These are phyloP conservation scores for Acipenser transmontanus DNA, from an alignment of 2,797 vertebrate genomes.

Conservation along the genomic window DNA sequence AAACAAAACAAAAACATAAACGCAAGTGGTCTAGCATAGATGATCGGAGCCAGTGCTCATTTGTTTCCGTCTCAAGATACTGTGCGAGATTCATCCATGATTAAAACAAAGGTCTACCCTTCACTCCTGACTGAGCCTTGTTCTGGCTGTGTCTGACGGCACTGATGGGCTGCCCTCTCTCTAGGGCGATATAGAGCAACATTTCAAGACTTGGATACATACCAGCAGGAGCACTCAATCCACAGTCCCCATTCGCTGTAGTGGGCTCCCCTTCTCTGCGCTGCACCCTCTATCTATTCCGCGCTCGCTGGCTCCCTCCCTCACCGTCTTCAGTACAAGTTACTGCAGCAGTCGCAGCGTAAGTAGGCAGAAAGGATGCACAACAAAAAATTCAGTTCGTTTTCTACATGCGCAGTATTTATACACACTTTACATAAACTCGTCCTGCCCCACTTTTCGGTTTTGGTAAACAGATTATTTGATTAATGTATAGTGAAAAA, in stretches of 20 bases:
- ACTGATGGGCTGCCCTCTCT: slow-evolving; percentile 6
- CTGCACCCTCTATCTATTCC: slow-evolving; percentile 15
- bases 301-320: slow-evolving; percentile 21
- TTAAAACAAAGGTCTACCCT: too few relatives aligned
- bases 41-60: too few relatives aligned
- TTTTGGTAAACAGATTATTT: not conserved
- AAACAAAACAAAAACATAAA: too few relatives aligned
- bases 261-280: slow-evolving; percentile 12
- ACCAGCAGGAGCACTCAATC: slow-evolving; percentile 26
- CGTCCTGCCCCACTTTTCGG: not conserved
- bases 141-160: not conserved
- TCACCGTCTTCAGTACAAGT: slow-evolving; percentile 25
- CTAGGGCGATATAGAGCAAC: not conserved
- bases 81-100: too few relatives aligned
- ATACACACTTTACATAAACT: slow-evolving; percentile 1
- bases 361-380: slow-evolving; percentile 44
- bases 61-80: too few relatives aligned
- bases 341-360: slow-evolving; percentile 29
- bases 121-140: too few relatives aligned
- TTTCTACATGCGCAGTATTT: slow-evolving; percentile 19
- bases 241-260: slow-evolving; percentile 11
- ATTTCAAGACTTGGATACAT: slow-evolving; percentile 21
- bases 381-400: slow-evolving; percentile 35
- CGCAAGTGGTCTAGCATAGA: too few relatives aligned
- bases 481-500: too few relatives aligned